A percentile compares a stretch with the other conserved stretches of the same genome.
These are phyloP conservation scores for Cryptophagus acutangulus DNA, from an alignment of 2,888 invertebrate species.

Conservation along the genomic window DNA sequence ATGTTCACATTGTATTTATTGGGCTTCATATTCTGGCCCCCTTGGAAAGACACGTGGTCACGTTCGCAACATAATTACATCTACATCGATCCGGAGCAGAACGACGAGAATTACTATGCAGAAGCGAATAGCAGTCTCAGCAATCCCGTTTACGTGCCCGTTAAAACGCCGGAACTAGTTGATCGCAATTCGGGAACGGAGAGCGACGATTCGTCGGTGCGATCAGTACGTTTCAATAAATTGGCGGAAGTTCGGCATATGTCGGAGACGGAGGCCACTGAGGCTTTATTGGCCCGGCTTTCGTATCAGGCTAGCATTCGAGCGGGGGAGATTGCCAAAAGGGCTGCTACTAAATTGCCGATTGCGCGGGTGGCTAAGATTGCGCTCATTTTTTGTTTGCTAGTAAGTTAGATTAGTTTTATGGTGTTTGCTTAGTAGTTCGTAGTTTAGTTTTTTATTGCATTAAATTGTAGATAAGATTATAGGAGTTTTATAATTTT, in stretches of 20 bases:
- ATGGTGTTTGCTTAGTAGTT: too few species aligned
- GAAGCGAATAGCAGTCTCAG: constrained; percentile 59
- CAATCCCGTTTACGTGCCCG: constrained; percentile 87
- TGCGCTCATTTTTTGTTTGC: constrained; percentile 77
- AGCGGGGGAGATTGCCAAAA: constrained; percentile 71
- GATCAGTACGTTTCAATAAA: constrained; percentile 80
- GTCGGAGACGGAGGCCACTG: constrained; percentile 86
- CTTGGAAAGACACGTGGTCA: constrained; percentile 80
- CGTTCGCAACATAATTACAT: constrained; percentile 59
- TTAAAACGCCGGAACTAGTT: constrained; percentile 62
- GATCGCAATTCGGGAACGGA: constrained; percentile 67
- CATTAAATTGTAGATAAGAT: neutral
- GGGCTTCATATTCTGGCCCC: constrained; percentile 82
- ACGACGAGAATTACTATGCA: constrained; percentile 74
- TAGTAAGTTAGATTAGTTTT: constrained; percentile 57
- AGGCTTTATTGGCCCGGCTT: constrained; percentile 84
- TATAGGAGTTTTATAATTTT: constrained; percentile 5
- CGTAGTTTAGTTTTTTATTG: constrained; percentile 5
- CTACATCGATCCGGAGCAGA: constrained; percentile 69
- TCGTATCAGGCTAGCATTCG: constrained; percentile 91
- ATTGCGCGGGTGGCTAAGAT: constrained; percentile 74
- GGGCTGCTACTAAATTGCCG: constrained; percentile 72
- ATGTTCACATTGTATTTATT: constrained; percentile 89
- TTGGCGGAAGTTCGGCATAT: constrained; percentile 85
- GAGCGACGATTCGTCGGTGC: constrained; percentile 75